Conservation (phyloP, 1,140 invertebrate species). For the Oedothorax gibbosus region DNA sequence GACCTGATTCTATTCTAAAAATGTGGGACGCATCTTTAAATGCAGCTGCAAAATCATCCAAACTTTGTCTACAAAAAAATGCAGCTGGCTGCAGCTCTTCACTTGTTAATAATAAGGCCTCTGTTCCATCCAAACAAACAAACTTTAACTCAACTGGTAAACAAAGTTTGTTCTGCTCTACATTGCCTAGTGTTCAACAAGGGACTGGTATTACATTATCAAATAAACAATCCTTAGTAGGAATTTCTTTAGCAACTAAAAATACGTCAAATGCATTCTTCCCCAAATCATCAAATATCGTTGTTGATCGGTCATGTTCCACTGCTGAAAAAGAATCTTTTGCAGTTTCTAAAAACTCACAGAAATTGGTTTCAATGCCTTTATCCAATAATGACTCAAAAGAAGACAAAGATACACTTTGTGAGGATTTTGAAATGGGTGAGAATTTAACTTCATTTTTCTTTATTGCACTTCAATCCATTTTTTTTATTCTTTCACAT, state of each 20-base stretch:
- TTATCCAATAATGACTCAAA: background rate
- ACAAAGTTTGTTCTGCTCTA: too few relatives aligned
- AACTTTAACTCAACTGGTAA: background rate
- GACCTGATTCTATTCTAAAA: background rate
- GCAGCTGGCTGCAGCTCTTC: background rate
- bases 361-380: background rate
- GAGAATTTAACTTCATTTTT: background rate
- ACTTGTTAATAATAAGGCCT: background rate
- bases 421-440: background rate
- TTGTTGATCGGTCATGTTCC: too few relatives aligned
- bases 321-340: background rate
- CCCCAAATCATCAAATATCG: background rate
- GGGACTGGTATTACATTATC: too few relatives aligned
- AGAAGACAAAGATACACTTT: conserved; percentile 7
- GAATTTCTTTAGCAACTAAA: background rate
- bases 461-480: too few relatives aligned
- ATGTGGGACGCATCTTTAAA: background rate
- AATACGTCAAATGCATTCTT: background rate
- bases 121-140: background rate
- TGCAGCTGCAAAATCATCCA: background rate
- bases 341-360: background rate
- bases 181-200: too few relatives aligned
- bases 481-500: too few relatives aligned
- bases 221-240: too few relatives aligned
- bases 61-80: background rate